A percentile compares a stretch with the other conserved stretches of the same genome.
These are phyloP conservation scores for Lagenorhynchus albirostris DNA, from an alignment of 2,113 vertebrate species.

Conservation along the genomic window DNA sequence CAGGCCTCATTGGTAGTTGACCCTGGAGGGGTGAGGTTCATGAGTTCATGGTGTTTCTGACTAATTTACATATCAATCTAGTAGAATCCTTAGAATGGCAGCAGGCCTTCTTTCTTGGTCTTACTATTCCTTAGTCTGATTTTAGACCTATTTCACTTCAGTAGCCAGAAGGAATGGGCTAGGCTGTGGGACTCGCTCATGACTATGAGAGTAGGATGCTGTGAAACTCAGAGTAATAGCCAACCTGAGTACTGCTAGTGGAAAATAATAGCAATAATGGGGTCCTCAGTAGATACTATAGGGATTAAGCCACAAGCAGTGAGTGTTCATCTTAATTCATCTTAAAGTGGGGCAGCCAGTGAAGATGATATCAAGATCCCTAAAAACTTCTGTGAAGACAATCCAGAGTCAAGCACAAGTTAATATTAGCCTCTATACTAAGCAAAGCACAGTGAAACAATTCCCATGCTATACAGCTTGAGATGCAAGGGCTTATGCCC, in stretches of 20 bases:
- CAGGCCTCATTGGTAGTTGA: not conserved
- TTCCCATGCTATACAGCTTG: not conserved
- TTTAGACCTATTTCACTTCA: not conserved
- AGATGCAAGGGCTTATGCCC: not conserved
- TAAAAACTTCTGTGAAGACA: not conserved
- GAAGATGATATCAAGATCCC: not conserved
- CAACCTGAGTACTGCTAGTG: not conserved
- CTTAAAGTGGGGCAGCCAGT: not conserved
- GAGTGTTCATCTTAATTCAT: not conserved
- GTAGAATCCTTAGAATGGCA: not conserved
- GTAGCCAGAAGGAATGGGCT: not conserved
- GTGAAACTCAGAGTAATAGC: not conserved
- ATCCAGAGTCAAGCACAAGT: not conserved
- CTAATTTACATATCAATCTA: not conserved
- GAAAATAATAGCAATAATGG: not conserved
- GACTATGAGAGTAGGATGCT: not conserved
- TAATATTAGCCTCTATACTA: not conserved
- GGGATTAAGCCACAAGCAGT: not conserved
- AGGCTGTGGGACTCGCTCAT: accelerated
- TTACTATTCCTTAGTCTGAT: not conserved
- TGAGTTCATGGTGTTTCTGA: not conserved
- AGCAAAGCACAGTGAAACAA: not conserved
- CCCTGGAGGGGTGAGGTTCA: not conserved
- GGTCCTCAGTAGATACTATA: accelerated
- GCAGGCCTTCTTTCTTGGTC: not conserved